Evolutionary conservation across 2,797 vertebrate genomes (phyloP).

Genomic region (Bufotes viridis): DNA sequence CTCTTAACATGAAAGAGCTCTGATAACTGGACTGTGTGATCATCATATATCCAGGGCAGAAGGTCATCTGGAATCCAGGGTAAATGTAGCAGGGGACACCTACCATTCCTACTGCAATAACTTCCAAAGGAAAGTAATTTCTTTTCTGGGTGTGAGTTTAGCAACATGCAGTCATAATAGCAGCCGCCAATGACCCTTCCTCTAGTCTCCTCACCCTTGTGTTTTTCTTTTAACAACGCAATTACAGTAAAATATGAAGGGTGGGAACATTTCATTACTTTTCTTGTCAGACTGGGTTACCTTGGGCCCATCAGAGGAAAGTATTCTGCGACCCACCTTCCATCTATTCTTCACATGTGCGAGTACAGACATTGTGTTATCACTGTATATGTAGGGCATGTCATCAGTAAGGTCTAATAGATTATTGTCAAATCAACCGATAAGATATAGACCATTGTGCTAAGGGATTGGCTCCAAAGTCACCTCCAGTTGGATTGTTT

Average conservation of each 20-base stretch:
- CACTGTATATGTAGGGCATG: background rate
- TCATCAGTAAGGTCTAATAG: background rate
- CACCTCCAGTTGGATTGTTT: too few species aligned
- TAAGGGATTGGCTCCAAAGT: too few species aligned
- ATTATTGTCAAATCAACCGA: background rate
- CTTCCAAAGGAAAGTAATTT: background rate
- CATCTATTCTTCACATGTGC: too few species aligned
- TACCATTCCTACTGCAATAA: background rate
- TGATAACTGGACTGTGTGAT: too few species aligned
- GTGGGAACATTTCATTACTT: background rate
- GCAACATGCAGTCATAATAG: background rate
- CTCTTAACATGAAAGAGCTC: too few species aligned
- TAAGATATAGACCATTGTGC: background rate
- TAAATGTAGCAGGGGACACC: background rate
- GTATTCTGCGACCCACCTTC: too few species aligned
- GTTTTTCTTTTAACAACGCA: background rate
- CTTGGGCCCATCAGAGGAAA: too few species aligned
- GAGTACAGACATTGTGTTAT: background rate
- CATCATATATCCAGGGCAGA: too few species aligned
- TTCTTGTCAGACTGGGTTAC: too few species aligned
- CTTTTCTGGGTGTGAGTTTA: background rate
- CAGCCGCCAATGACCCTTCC: too few species aligned
- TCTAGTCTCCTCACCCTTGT: too few species aligned
- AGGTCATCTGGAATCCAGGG: background rate
- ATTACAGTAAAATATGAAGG: background rate